Percentiles rank a stretch among this genome's conserved stretches.
Conservation (phyloP, 2,113 vertebrate genomes). For the Leptobrachium ailaonicum region DNA sequence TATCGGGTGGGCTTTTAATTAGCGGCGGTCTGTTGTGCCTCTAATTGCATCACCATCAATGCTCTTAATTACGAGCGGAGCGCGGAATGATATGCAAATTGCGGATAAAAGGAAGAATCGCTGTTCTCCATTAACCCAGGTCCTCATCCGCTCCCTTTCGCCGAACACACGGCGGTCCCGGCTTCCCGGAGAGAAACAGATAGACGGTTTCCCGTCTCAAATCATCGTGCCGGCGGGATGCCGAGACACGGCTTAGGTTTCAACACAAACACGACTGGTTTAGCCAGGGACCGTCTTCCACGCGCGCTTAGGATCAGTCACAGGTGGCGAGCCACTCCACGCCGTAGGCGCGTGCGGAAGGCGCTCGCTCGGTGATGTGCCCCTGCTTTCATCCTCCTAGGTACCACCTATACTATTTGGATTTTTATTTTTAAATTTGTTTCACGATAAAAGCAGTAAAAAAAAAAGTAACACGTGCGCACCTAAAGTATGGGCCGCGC, state of each 20-base stretch:
- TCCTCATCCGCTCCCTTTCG: too few relatives aligned
- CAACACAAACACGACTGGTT: not conserved
- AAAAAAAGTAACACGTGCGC: too few relatives aligned
- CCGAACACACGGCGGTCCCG: too few relatives aligned
- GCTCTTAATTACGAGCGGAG: not conserved
- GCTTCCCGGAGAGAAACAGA: too few relatives aligned
- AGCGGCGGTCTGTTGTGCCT: not conserved
- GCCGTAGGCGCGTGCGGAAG: too few relatives aligned
- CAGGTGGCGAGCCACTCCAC: not conserved
- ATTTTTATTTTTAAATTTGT: too few relatives aligned
- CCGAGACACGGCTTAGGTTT: not conserved
- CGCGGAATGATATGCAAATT: not conserved
- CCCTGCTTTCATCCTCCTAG: too few relatives aligned
- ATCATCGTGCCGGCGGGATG: not conserved
- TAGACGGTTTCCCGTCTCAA: not conserved
- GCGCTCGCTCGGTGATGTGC: too few relatives aligned
- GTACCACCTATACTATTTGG: too few relatives aligned
- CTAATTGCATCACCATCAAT: slow-evolving; percentile 4
- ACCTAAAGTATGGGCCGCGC: too few relatives aligned
- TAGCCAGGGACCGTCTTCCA: not conserved
- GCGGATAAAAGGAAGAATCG: not conserved
- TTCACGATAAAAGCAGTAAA: too few relatives aligned
- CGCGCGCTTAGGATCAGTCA: not conserved
- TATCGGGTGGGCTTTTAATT: too few relatives aligned
- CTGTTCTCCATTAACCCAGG: not conserved